phyloP scores from a whole-genome alignment of 2,888 invertebrate species.

The Pseudanteris insignis region DNA sequence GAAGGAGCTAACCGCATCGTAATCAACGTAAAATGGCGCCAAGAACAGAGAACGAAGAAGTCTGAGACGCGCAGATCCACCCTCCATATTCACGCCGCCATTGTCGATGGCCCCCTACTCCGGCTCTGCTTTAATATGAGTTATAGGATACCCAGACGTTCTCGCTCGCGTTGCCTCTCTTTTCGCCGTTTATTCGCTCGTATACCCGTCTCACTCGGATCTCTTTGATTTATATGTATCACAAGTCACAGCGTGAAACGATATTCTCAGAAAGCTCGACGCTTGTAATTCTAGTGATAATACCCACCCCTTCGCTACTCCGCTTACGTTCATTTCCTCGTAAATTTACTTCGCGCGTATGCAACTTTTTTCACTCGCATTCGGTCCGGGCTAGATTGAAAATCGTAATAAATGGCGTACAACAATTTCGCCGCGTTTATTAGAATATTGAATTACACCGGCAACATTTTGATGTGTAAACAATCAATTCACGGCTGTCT shows the following conservation, averaged over 20 bases:
- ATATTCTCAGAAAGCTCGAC: constrained; percentile 39
- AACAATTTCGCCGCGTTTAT: constrained; percentile 7
- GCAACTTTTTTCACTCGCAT: constrained; percentile 27
- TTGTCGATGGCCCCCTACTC: constrained; percentile 42
- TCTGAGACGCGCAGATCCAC: constrained; percentile 44
- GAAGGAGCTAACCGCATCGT: constrained; percentile 61
- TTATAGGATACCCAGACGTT: constrained; percentile 30
- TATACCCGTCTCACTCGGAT: constrained; percentile 40
- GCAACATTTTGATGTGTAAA: too few species aligned
- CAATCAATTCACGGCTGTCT: constrained; percentile 3
- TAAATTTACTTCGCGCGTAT: constrained; percentile 35
- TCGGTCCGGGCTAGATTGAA: constrained; percentile 22
- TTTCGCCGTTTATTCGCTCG: constrained; percentile 37
- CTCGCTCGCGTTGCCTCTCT: constrained; percentile 20
- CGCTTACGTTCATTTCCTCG: constrained; percentile 21
- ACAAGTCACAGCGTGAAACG: constrained; percentile 43
- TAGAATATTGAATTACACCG: constrained; percentile 8
- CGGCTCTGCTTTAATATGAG: constrained; percentile 37
- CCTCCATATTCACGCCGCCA: constrained; percentile 45
- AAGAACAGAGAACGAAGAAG: constrained; percentile 50
- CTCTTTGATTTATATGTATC: constrained; percentile 45
- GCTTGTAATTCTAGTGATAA: constrained; percentile 39
- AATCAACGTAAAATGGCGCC: constrained; percentile 64
- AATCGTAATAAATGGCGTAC: constrained; percentile 30
- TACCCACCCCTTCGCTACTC: constrained; percentile 21